These are phyloP conservation scores for Caranx ignobilis DNA, from an alignment of 2,113 vertebrate species.

Conservation along the genomic window DNA sequence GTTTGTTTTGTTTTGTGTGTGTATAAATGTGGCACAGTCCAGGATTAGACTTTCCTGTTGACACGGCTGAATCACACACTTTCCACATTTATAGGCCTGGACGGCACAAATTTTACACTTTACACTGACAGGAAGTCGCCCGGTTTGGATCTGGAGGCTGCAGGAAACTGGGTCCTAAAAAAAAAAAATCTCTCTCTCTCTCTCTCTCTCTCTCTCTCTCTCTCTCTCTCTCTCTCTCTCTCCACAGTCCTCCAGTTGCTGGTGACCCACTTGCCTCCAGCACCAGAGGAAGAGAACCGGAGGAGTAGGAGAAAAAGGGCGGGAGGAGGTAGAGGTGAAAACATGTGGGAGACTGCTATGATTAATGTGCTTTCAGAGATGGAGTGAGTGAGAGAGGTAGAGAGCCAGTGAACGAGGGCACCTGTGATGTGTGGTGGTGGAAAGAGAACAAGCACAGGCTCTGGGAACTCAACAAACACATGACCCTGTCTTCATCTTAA, in stretches of 20 bases:
- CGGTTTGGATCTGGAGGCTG: not conserved
- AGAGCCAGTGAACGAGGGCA: slow-evolving; percentile 21
- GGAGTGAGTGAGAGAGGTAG: slow-evolving; percentile 34
- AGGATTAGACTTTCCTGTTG: slow-evolving; percentile 8
- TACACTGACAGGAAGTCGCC: slow-evolving; percentile 11
- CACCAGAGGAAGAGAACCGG: slow-evolving; percentile 50
- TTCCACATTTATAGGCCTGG: not conserved
- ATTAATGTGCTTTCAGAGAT: slow-evolving; percentile 72
- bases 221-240: not conserved
- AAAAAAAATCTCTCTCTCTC: slow-evolving; percentile 7
- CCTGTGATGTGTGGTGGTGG: slow-evolving; percentile 14
- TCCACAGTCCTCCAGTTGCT: slow-evolving; percentile 51
- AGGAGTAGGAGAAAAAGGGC: slow-evolving; percentile 54
- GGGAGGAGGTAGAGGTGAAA: slow-evolving; percentile 62
- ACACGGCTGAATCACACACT: slow-evolving; percentile 1
- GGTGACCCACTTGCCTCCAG: slow-evolving; percentile 72
- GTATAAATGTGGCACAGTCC: not conserved
- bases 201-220: not conserved
- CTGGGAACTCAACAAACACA: slow-evolving; percentile 15
- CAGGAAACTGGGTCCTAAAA: slow-evolving; percentile 16
- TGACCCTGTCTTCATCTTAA: slow-evolving; percentile 20
- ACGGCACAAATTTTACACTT: slow-evolving; percentile 1
- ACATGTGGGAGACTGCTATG: slow-evolving; percentile 66
- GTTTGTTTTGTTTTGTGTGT: not conserved
- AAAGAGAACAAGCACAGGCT: slow-evolving; percentile 10